Evolutionary conservation across 2,113 vertebrate species (phyloP).

Genomic region (Crocuta crocuta): DNA sequence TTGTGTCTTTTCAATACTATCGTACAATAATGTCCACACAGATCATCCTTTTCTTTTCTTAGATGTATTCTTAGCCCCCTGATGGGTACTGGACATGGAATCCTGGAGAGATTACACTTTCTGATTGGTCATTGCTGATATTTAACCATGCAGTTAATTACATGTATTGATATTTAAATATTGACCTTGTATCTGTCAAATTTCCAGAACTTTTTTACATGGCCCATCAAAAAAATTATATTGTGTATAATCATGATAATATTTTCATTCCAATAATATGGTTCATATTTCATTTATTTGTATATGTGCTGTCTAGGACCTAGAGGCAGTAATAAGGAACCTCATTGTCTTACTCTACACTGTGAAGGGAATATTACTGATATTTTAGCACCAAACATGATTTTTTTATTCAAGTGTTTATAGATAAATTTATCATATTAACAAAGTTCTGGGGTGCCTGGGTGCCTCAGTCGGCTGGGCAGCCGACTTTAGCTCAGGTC

Average conservation of each 20-base stretch:
- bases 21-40: background rate
- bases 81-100: background rate
- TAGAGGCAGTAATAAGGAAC: background rate
- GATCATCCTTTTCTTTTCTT: background rate
- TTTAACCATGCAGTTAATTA: background rate
- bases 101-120: background rate
- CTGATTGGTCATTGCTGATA: background rate
- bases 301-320: background rate
- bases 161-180: background rate
- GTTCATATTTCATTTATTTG: background rate
- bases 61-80: background rate
- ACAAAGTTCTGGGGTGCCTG: background rate
- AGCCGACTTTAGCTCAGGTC: no score
- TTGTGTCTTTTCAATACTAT: background rate
- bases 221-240: background rate
- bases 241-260: background rate
- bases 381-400: background rate
- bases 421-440: conserved; percentile 8
- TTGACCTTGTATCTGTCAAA: background rate
- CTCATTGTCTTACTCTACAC: background rate
- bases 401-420: background rate
- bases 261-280: background rate
- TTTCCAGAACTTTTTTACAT: background rate
- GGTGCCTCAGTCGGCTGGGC: no score
- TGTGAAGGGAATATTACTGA: background rate